These are phyloP conservation scores for Pecten maximus DNA, from an alignment of 2,888 invertebrate species.

Conservation along the genomic window DNA sequence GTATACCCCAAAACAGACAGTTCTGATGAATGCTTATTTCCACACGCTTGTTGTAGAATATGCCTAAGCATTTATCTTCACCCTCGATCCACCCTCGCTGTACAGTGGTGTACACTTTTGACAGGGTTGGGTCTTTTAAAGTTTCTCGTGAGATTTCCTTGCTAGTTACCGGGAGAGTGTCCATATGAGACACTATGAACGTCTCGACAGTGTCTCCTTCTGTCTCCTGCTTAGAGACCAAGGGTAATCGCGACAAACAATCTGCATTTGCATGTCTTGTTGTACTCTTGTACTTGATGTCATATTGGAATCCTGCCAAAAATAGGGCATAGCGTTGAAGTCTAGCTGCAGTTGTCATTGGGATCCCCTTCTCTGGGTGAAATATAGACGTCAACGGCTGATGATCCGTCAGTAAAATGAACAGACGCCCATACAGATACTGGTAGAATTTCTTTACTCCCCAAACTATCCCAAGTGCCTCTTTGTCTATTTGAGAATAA, in stretches of 20 bases:
- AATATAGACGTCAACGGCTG: constrained; percentile 55
- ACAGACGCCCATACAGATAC: constrained; percentile 52
- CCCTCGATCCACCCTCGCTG: no score
- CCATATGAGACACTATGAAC: no score
- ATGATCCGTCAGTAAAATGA: constrained; percentile 54
- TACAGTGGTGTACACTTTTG: no score
- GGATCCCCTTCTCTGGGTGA: constrained; percentile 62
- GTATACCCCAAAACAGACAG: constrained; percentile 43
- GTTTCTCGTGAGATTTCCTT: no score
- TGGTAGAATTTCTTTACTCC: constrained; percentile 57
- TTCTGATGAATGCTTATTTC: no score
- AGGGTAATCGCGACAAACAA: constrained; percentile 67
- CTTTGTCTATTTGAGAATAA: constrained; percentile 57
- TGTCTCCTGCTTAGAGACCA: no score
- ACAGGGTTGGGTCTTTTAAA: no score
- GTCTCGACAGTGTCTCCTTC: no score
- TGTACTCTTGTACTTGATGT: constrained; percentile 48
- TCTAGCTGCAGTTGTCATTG: no score
- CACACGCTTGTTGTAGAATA: no score
- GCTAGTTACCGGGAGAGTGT: no score
- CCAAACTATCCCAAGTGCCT: constrained; percentile 55
- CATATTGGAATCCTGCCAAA: constrained; percentile 53
- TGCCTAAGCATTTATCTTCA: no score
- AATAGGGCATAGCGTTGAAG: constrained; percentile 73
- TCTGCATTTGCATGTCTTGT: constrained; percentile 71